Conservation (phyloP, 2,888 invertebrate species). For the Ochlodes sylvanus region DNA sequence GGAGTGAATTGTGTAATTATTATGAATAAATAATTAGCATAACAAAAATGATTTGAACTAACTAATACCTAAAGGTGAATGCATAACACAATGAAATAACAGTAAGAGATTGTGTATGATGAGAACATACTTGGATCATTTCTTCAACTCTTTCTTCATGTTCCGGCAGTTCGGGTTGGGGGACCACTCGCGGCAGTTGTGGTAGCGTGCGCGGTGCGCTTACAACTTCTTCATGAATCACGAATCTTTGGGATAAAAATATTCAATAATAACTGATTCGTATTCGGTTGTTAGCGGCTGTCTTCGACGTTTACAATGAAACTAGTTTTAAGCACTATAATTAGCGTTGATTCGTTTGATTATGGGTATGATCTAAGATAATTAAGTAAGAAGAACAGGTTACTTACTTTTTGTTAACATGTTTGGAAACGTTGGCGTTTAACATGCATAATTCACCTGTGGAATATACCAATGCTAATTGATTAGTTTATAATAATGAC, state of each 20-base stretch:
- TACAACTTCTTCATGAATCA: conserved; percentile 33
- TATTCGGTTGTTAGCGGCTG: too few species aligned
- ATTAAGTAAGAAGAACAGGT: conserved; percentile 17
- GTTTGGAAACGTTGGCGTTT: conserved; percentile 66
- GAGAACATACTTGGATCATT: conserved; percentile 56
- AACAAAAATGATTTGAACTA: too few species aligned
- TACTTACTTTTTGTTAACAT: conserved; percentile 71
- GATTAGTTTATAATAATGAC: background rate
- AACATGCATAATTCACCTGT: conserved; percentile 73
- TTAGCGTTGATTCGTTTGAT: too few species aligned
- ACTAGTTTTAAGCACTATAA: too few species aligned
- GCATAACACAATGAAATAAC: too few species aligned
- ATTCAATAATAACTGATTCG: too few species aligned
- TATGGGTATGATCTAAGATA: too few species aligned
- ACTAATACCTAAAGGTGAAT: too few species aligned
- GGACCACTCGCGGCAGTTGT: conserved; percentile 44
- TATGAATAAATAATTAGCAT: too few species aligned
- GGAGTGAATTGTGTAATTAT: too few species aligned
- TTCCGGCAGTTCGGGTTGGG: conserved; percentile 57
- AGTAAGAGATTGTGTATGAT: too few species aligned
- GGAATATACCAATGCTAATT: conserved; percentile 9
- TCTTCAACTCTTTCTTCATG: conserved; percentile 62
- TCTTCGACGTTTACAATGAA: too few species aligned
- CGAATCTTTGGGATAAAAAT: background rate
- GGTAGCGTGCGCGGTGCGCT: conserved; percentile 44